Base-by-base conservation (phyloP, 2,888 invertebrate genomes). In the Beris chalybata region DNA sequence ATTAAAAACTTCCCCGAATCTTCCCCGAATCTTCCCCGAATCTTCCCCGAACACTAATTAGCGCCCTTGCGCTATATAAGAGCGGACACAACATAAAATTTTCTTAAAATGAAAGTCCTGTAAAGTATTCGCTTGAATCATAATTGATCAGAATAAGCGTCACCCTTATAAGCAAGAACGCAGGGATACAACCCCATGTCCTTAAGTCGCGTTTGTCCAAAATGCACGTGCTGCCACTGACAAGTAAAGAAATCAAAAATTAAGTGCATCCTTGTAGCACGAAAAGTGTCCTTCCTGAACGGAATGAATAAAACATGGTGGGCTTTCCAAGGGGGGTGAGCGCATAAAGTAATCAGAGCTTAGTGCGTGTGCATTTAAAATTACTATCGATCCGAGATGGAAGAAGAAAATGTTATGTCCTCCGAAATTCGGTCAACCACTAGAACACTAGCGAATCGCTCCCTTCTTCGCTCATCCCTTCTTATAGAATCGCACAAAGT, bases 381-480 rank as follows among this genome's bases (percentile, higher is more conserved):
- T 61, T 61, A 61, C 11, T 61, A 68, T 68, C 65, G 68, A 68
- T 68, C 68, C 68, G 50, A 61, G 52, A 61, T 61, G 61, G 61
- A 50, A 61, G 32, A 61, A 61, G 48, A 52, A 61, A 32, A 38
- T 32, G 61, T 7, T 38, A 3, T 38, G 61, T 61, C 50, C 52
- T 61, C 50, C 50, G 52, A 61, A 61, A 52, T 52, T 61, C 52
- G 52, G 15, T 61, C 43, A 29, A 48, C 32, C 52, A 61, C 61
- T 61, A 61, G 61, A 61, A 61, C 61, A 50, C 52, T 61, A 38
- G 38, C 5, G 38, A 38, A 22, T 2, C 15, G 12, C 38, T 32
- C 31, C 61, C 29, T 61, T 13, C 58, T 9, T 43, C n/a, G n/a
- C 22, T 54, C 57, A 47, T 29, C 12, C 47, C 9, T 32, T 47